These are phyloP conservation scores for Tetrax tetrax DNA, from an alignment of 2,113 vertebrate genomes.

Conservation along the genomic window DNA sequence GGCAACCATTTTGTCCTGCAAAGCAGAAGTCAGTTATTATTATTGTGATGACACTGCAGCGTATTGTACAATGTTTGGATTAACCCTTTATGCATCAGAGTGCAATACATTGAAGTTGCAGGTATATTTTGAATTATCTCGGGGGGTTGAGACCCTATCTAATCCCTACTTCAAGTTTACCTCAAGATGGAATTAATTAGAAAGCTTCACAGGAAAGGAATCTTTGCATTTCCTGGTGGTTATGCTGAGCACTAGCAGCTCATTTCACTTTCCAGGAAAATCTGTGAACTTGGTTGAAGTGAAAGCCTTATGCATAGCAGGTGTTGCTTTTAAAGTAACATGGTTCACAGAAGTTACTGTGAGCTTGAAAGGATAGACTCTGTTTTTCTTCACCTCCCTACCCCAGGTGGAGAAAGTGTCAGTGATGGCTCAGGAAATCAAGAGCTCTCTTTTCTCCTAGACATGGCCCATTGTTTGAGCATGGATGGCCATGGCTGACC, in stretches of 20 bases:
- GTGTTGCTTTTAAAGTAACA: neutral
- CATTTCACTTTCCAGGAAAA: neutral
- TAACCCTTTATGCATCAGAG: neutral
- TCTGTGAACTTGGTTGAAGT: neutral
- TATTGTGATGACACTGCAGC: neutral
- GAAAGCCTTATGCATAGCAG: neutral
- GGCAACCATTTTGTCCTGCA: neutral
- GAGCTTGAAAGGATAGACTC: neutral
- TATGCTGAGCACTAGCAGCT: neutral
- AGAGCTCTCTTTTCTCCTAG: neutral
- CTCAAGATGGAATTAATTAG: neutral
- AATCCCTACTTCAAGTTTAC: neutral
- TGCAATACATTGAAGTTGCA: neutral
- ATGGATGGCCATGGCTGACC: neutral
- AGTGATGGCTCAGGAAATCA: neutral
- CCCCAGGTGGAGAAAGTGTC: neutral
- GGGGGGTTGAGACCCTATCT: rapidly evolving
- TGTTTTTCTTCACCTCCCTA: neutral
- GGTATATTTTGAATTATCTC: neutral
- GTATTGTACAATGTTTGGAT: neutral
- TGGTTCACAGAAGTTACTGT: neutral
- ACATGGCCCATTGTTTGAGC: neutral
- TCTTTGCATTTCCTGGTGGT: neutral
- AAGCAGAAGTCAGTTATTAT: neutral
- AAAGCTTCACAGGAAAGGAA: neutral